These are phyloP conservation scores for Diaperis boleti DNA, from an alignment of 2,888 invertebrate species.

Conservation along the genomic window DNA sequence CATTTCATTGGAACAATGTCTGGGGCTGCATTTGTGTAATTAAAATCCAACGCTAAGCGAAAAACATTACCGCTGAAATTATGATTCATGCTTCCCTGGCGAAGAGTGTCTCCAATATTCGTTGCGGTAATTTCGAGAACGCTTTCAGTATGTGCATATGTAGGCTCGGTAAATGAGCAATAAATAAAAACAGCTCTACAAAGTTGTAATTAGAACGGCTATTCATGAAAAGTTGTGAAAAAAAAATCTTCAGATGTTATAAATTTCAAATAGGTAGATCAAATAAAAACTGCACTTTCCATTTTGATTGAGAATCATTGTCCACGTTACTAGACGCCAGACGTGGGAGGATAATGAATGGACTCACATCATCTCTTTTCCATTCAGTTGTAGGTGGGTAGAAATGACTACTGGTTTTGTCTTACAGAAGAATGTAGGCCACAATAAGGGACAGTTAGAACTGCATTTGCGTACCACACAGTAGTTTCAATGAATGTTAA, in stretches of 20 bases:
- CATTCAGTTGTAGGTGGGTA: background rate
- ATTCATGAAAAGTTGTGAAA: constrained; percentile 18
- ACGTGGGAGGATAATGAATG: constrained; percentile 10
- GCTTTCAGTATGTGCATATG: constrained; percentile 28
- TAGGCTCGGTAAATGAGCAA: constrained; percentile 31
- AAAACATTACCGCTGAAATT: constrained; percentile 31
- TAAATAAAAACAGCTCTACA: constrained; percentile 24
- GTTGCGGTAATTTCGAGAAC: constrained; percentile 33
- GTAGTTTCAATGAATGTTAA: background rate
- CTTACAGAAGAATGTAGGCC: background rate
- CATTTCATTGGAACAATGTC: constrained; percentile 25
- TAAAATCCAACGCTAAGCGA: constrained; percentile 30
- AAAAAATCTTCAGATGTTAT: too few species aligned
- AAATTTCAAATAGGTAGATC: too few species aligned
- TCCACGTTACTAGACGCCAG: background rate
- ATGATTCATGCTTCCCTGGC: constrained; percentile 30
- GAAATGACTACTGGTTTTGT: background rate
- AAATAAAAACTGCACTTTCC: too few species aligned
- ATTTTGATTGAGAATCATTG: background rate
- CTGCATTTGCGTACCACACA: background rate
- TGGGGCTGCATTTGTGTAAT: constrained; percentile 32
- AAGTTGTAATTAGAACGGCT: constrained; percentile 21
- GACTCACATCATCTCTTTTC: constrained; percentile 5
- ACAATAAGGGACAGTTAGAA: background rate
- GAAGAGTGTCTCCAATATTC: constrained; percentile 8